phyloP scores from a whole-genome alignment of 1,140 invertebrate genomes.

The Habropoda laboriosa region DNA sequence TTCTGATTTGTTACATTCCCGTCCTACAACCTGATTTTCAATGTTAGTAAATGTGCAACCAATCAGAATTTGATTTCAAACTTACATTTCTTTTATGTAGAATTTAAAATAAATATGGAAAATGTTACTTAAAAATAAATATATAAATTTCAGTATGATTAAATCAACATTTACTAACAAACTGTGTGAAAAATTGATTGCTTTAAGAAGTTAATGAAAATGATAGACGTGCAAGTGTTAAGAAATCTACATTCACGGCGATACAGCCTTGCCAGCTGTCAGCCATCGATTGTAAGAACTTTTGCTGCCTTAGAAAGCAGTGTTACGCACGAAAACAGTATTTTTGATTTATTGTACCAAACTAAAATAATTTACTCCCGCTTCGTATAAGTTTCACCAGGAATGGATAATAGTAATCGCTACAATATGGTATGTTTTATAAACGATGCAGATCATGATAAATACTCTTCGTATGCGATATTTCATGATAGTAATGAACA shows the following conservation, averaged over 20 bases:
- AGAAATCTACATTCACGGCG: conserved; percentile 39
- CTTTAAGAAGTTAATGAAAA: neutral
- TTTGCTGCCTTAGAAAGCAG: conserved; percentile 48
- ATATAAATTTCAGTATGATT: neutral
- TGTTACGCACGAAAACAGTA: conserved; percentile 34
- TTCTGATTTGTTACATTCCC: conserved; percentile 46
- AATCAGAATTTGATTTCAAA: conserved; percentile 1
- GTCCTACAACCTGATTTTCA: conserved; percentile 48
- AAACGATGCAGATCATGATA: conserved; percentile 26
- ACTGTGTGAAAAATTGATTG: neutral
- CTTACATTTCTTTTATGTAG: neutral
- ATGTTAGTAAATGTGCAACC: neutral
- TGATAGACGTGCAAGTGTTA: conserved; percentile 55
- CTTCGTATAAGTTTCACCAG: conserved; percentile 32
- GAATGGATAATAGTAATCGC: conserved; percentile 66
- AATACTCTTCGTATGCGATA: conserved; percentile 13
- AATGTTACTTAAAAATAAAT: neutral
- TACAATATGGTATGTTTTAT: conserved; percentile 70
- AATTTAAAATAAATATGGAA: neutral
- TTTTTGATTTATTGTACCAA: conserved; percentile 21
- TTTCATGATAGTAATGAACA: conserved; percentile 9
- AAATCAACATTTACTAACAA: neutral
- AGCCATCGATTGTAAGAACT: conserved; percentile 72
- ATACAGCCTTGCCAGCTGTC: conserved; percentile 70
- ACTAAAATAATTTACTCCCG: conserved; percentile 16